Conservation (phyloP, 1,140 invertebrate species). For the Drosophila triauraria region DNA sequence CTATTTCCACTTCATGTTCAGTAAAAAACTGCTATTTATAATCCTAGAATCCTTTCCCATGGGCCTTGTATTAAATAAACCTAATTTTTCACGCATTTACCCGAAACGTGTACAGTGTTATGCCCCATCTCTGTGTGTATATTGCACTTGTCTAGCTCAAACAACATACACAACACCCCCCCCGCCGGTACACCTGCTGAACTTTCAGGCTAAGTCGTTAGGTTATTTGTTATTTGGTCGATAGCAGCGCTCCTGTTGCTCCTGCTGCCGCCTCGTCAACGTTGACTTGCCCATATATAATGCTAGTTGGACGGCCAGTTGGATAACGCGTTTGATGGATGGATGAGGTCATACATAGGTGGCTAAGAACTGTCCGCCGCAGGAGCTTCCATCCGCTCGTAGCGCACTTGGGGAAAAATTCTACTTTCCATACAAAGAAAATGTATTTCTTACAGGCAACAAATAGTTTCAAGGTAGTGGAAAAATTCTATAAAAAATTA, state of each 20-base stretch:
- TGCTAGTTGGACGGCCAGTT: conserved; percentile 34
- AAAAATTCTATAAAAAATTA: no score
- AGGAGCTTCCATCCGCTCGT: conserved; percentile 1
- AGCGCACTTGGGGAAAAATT: not conserved
- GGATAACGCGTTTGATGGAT: conserved; percentile 43
- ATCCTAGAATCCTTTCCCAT: not conserved
- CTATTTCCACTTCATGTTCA: not conserved
- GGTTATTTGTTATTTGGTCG: conserved; percentile 68
- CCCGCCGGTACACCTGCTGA: not conserved
- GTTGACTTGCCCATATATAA: conserved; percentile 45
- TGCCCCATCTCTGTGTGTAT: not conserved
- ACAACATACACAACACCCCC: not conserved
- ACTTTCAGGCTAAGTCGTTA: conserved; percentile 12
- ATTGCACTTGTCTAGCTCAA: conserved; percentile 16
- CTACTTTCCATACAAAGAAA: no score
- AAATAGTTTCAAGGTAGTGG: no score
- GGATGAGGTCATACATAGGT: conserved; percentile 50
- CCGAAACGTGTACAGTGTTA: no score
- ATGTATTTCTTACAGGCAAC: no score
- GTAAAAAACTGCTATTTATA: no score
- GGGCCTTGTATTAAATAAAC: not conserved
- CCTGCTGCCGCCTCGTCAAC: conserved; percentile 30
- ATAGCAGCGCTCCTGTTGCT: conserved; percentile 48
- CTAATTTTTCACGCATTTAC: not conserved
- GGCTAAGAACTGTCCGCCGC: not conserved